A percentile compares a stretch with the other conserved stretches of the same genome.
phyloP scores from a whole-genome alignment of 2,888 invertebrate genomes.

The Pammene aurita region DNA sequence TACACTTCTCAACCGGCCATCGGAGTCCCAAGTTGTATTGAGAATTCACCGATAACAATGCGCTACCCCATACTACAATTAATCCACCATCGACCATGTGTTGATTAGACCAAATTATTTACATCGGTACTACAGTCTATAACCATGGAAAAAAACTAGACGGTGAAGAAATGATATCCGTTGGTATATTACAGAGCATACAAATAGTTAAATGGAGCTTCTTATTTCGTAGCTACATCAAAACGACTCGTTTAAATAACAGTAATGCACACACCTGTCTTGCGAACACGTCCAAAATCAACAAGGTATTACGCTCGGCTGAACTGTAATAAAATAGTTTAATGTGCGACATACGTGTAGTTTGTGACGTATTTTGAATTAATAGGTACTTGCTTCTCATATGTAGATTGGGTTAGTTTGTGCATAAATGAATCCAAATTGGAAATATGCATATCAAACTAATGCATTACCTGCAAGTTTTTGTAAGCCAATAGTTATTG shows the following conservation, averaged over 20 bases:
- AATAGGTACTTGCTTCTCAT: conserved; percentile 31
- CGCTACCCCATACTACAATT: no score
- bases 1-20: no score
- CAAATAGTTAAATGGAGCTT: conserved; percentile 11
- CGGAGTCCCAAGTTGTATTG: no score
- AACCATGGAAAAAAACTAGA: no score
- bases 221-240: conserved; percentile 29
- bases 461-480: no score
- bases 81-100: no score
- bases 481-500: no score
- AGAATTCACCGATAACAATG: no score
- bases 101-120: no score
- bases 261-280: conserved; percentile 61
- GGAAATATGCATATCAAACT: background rate
- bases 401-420: conserved; percentile 25
- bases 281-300: conserved; percentile 62
- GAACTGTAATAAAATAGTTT: conserved; percentile 43
- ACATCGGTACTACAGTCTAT: no score
- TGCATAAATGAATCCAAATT: conserved; percentile 18
- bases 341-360: conserved; percentile 36
- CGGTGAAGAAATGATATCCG: no score
- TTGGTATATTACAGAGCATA: conserved; percentile 5
- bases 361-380: conserved; percentile 38
- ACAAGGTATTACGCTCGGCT: conserved; percentile 56
- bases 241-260: conserved; percentile 38